Conservation (phyloP, 2,888 invertebrate genomes). For the Pasiphila rectangulata region DNA sequence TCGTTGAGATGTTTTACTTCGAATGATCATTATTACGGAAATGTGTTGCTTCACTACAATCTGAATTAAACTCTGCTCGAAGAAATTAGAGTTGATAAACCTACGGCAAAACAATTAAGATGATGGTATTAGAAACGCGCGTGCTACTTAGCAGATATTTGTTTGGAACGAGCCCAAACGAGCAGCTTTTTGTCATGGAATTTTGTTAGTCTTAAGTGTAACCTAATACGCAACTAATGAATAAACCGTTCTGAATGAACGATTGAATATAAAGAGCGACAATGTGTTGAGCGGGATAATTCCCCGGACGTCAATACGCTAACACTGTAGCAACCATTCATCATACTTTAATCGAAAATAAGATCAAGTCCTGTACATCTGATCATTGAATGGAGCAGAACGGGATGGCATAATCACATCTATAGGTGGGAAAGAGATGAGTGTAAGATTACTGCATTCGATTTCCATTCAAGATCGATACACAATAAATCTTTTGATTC, state of each 20-base stretch:
- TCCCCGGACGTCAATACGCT: conserved; percentile 41
- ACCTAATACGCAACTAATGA: background rate
- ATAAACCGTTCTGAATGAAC: background rate
- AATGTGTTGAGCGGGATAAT: conserved; percentile 46
- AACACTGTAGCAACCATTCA: conserved; percentile 61
- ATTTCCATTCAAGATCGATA: conserved; percentile 69
- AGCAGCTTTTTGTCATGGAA: too few relatives aligned
- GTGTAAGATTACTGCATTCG: conserved; percentile 52
- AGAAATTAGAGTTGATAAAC: background rate
- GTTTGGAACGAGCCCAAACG: background rate
- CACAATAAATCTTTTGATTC: conserved; percentile 63
- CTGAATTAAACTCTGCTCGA: background rate
- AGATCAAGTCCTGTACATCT: conserved; percentile 53
- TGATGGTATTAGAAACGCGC: background rate
- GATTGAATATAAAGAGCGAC: conserved; percentile 19
- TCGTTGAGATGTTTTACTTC: conserved; percentile 23
- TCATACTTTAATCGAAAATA: conserved; percentile 65
- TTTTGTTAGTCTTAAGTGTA: background rate
- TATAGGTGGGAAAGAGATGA: conserved; percentile 36
- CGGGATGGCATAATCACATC: conserved; percentile 34
- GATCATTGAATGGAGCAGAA: conserved; percentile 57
- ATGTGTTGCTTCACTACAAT: background rate
- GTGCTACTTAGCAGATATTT: conserved; percentile 13
- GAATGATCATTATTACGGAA: conserved; percentile 8
- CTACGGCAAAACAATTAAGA: background rate